These are phyloP conservation scores for Brachirus orientalis DNA, from an alignment of 2,113 vertebrate genomes.

Conservation along the genomic window DNA sequence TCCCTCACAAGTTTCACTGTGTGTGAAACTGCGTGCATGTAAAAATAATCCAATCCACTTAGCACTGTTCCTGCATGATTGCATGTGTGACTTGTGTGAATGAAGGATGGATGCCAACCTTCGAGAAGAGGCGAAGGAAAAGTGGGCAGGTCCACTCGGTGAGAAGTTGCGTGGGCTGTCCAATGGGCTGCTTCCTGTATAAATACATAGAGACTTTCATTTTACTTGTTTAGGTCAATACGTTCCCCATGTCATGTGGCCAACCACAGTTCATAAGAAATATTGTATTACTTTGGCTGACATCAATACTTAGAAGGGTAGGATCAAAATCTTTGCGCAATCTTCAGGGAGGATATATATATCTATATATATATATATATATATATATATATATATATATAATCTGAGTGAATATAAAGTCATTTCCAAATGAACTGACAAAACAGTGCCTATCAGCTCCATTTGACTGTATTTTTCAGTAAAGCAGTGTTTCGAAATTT, in stretches of 20 bases:
- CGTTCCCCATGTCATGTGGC: neutral
- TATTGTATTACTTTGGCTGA: neutral
- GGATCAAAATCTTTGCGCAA: too few species aligned
- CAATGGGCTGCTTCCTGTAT: slow-evolving; percentile 90
- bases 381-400: too few species aligned
- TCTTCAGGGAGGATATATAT: too few species aligned
- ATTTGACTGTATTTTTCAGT: too few species aligned
- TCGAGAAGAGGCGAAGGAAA: slow-evolving; percentile 94
- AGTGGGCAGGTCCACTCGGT: slow-evolving; percentile 91
- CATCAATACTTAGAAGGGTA: neutral
- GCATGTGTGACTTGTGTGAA: slow-evolving; percentile 37
- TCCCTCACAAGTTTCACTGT: slow-evolving; percentile 15
- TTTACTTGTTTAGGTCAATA: neutral
- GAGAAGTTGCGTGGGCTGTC: slow-evolving; percentile 96
- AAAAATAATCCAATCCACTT: slow-evolving; percentile 38
- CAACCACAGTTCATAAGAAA: neutral
- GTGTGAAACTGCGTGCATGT: slow-evolving; percentile 1
- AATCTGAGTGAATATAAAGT: too few species aligned
- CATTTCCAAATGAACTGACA: too few species aligned
- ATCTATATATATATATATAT: too few species aligned
- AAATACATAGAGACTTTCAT: slow-evolving; percentile 30
- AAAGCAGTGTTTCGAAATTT: too few species aligned
- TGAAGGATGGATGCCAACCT: slow-evolving; percentile 77
- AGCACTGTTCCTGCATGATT: neutral
- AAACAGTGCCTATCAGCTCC: too few species aligned